A percentile compares a stretch with the other conserved stretches of the same genome.
Conservation (phyloP, 1,140 invertebrate genomes). For the Leptinotarsa texana region DNA sequence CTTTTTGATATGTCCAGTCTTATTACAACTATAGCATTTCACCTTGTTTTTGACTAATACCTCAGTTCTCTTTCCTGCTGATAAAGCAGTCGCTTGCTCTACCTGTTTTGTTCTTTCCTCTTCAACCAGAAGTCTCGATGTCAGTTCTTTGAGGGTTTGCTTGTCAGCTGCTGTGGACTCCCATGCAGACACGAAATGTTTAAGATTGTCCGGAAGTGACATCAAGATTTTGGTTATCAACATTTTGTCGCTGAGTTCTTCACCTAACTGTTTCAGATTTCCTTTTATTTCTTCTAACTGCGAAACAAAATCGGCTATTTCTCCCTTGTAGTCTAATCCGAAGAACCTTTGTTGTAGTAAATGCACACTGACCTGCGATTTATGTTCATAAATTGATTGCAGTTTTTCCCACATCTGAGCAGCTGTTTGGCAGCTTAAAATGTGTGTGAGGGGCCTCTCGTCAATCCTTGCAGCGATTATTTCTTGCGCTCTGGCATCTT, state of each 20-base stretch:
- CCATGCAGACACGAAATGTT: constrained; percentile 21
- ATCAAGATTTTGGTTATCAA: constrained; percentile 22
- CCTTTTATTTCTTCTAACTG: constrained; percentile 16
- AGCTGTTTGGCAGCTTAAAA: constrained; percentile 27
- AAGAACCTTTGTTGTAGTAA: background rate
- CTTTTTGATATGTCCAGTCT: background rate
- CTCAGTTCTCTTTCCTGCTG: background rate
- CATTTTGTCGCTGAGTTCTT: constrained; percentile 22
- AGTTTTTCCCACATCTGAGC: constrained; percentile 34
- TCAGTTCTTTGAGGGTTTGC: constrained; percentile 10
- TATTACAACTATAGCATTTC: constrained; percentile 14
- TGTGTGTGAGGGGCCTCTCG: constrained; percentile 25
- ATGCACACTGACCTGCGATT: constrained; percentile 15
- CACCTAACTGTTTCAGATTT: constrained; percentile 13
- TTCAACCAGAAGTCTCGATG: background rate
- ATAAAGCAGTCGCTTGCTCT: background rate
- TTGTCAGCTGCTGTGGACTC: constrained; percentile 10
- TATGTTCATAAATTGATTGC: constrained; percentile 26
- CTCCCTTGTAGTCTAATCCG: constrained; percentile 7
- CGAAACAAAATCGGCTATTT: constrained; percentile 13
- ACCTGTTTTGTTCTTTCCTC: background rate
- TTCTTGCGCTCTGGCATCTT: constrained; percentile 30
- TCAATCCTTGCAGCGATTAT: constrained; percentile 25
- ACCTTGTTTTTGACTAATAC: background rate
- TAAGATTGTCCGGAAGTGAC: constrained; percentile 23